Conservation (phyloP, 1,140 invertebrate genomes). For the Sycophila sp. region DNA sequence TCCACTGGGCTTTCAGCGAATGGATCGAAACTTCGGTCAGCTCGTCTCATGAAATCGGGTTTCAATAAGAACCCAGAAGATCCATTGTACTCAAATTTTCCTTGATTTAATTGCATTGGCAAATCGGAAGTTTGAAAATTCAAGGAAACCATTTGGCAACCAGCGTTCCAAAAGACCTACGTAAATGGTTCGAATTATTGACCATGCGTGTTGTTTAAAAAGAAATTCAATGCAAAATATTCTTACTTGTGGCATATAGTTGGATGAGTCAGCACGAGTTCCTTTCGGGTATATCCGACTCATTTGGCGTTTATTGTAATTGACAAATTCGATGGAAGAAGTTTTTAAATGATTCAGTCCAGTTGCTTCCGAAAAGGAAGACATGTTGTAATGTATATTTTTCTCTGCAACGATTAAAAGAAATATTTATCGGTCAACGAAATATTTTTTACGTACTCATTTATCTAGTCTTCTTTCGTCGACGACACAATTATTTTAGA, state of each 20-base stretch:
- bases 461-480: too few relatives aligned
- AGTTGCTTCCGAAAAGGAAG: conserved; percentile 96
- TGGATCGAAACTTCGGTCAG: conserved; percentile 97
- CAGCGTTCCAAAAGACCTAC: conserved; percentile 91
- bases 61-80: conserved; percentile 97
- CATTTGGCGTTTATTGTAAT: conserved; percentile 99
- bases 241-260: conserved; percentile 97
- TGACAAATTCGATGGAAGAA: conserved; percentile 97
- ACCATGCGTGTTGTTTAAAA: too few relatives aligned
- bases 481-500: too few relatives aligned
- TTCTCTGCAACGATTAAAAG: conserved; percentile 82
- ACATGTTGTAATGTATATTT: conserved; percentile 98
- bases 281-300: conserved; percentile 99
- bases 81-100: conserved; percentile 99
- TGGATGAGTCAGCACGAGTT: conserved; percentile 97
- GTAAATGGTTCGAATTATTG: conserved; percentile 25
- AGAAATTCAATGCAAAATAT: too few relatives aligned
- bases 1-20: conserved; percentile 99
- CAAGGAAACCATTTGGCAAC: conserved; percentile 98
- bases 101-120: conserved; percentile 99
- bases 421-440: conserved; percentile 22
- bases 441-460: too few relatives aligned
- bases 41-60: conserved; percentile 98
- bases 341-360: conserved; percentile 95
- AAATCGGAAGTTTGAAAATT: conserved; percentile 99